Evolutionary conservation across 2,797 vertebrate genomes (phyloP).

Genomic region (Loris lydekkerianus): DNA sequence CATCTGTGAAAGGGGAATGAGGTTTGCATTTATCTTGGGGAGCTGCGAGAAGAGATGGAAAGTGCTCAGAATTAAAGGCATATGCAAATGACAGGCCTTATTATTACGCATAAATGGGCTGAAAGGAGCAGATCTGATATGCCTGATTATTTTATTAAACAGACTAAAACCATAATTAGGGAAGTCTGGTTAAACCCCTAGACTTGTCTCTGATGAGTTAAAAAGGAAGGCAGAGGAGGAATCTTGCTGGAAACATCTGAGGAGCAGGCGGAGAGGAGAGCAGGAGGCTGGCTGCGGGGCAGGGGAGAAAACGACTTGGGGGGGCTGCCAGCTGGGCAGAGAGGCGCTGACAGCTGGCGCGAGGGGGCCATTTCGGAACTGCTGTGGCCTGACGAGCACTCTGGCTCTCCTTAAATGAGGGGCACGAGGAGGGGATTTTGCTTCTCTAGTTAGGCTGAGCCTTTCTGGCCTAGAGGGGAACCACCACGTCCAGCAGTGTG

Average conservation of each 20-base stretch:
- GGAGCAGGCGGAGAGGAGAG: slow-evolving; percentile 4
- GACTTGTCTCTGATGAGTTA: background rate
- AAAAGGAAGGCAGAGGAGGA: background rate
- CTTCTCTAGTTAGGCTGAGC: background rate
- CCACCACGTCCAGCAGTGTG: background rate
- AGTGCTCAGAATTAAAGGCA: background rate
- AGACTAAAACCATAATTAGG: slow-evolving; percentile 5
- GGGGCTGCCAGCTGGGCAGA: slow-evolving; percentile 53
- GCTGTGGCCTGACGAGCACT: background rate
- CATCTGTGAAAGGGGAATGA: background rate
- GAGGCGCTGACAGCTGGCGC: slow-evolving; percentile 80
- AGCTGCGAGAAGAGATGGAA: background rate
- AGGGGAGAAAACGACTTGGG: background rate
- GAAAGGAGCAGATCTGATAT: background rate
- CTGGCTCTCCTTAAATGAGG: slow-evolving; percentile 64
- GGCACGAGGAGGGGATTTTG: slow-evolving; percentile 70
- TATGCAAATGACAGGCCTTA: background rate
- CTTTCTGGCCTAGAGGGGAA: background rate
- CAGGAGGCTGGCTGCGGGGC: background rate
- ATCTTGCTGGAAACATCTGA: background rate
- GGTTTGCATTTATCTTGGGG: background rate
- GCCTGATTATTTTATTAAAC: slow-evolving; percentile 24
- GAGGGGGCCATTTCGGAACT: slow-evolving; percentile 66
- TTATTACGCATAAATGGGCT: background rate
- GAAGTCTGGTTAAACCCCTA: background rate